Percentiles rank a stretch among this genome's conserved stretches.
phyloP scores from a whole-genome alignment of 2,113 vertebrate species.

The Ciconia stormi region DNA sequence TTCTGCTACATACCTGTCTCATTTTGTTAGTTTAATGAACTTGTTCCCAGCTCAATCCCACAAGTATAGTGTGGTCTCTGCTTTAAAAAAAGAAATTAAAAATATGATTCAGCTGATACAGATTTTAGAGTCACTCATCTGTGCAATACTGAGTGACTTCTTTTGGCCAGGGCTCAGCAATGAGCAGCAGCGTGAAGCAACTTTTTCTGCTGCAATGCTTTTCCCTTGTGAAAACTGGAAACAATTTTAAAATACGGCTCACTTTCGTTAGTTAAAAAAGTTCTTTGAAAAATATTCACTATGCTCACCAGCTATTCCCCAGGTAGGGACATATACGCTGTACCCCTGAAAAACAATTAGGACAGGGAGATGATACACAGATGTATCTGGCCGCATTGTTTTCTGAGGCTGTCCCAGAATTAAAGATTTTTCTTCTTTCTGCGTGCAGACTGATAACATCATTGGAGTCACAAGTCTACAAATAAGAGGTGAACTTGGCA shows the following conservation, averaged over 20 bases:
- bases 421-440: neutral
- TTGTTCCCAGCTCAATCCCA: neutral
- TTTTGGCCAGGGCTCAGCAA: constrained; percentile 1
- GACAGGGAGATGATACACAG: neutral
- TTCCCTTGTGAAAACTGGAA: neutral
- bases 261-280: neutral
- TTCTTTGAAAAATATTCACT: neutral
- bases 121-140: constrained; percentile 12
- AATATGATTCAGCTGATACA: neutral
- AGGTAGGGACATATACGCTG: neutral
- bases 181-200: neutral
- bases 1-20: neutral
- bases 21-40: constrained; percentile 22
- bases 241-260: neutral
- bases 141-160: neutral
- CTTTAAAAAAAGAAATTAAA: neutral
- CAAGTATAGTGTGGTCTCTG: neutral
- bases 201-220: neutral
- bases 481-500: neutral
- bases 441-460: neutral
- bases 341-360: neutral
- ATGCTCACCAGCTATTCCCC: neutral
- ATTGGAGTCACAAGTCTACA: neutral
- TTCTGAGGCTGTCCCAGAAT: neutral
- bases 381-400: neutral